Evolutionary conservation across 2,113 vertebrate species (phyloP).

Genomic region (Zosterops hypoxanthus): DNA sequence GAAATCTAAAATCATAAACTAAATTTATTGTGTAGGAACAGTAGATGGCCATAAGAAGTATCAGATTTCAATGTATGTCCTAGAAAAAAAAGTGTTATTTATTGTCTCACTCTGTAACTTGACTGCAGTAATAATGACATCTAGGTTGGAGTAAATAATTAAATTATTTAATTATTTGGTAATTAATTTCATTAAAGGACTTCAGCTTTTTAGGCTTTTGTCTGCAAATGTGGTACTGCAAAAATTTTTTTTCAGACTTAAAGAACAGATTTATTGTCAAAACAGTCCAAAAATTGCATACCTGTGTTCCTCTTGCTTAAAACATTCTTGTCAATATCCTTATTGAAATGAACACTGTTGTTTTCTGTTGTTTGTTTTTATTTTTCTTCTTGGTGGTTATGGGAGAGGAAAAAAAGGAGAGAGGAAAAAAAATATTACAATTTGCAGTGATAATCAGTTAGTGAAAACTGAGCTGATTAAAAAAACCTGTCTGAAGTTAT

Average conservation of each 20-base stretch:
- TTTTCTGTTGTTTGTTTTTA: not conserved
- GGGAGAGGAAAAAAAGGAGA: rapidly evolving
- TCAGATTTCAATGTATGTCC: not conserved
- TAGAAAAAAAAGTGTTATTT: not conserved
- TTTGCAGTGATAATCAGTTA: not conserved
- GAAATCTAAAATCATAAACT: not conserved
- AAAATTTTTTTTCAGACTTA: not conserved
- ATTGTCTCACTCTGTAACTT: not conserved
- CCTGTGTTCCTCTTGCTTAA: not conserved
- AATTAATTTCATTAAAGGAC: not conserved
- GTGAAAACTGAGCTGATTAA: not conserved
- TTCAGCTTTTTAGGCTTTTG: not conserved
- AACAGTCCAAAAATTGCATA: not conserved
- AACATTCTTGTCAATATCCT: not conserved
- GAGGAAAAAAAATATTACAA: not conserved
- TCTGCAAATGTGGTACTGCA: not conserved
- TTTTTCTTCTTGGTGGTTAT: not conserved
- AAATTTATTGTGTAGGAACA: not conserved
- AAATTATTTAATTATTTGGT: not conserved
- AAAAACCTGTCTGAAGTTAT: not conserved
- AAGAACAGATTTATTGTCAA: not conserved
- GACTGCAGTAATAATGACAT: not conserved
- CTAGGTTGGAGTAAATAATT: not conserved
- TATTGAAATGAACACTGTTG: not conserved
- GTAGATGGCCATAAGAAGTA: not conserved